These are phyloP conservation scores for Leucophora obtusa DNA, from an alignment of 2,888 invertebrate species.

Conservation along the genomic window DNA sequence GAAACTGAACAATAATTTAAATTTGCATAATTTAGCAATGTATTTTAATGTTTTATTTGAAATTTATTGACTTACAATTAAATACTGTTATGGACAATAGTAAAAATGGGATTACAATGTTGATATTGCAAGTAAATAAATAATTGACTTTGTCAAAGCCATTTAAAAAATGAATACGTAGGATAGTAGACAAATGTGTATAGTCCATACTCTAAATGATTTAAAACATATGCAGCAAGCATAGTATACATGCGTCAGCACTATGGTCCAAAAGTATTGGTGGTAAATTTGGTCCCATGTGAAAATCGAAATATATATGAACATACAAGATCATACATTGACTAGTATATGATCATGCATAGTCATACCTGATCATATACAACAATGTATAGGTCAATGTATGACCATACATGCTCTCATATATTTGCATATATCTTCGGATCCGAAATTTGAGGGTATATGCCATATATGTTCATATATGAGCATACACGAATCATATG, in stretches of 20 bases:
- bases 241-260: not conserved
- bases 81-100: constrained; percentile 38
- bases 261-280: not conserved
- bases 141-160: constrained; percentile 52
- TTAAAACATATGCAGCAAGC: constrained; percentile 35
- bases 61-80: constrained; percentile 53
- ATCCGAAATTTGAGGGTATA: too few relatives aligned
- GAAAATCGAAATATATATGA: too few relatives aligned
- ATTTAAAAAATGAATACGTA: constrained; percentile 13
- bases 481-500: too few relatives aligned
- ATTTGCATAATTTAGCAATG: constrained; percentile 50
- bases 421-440: too few relatives aligned
- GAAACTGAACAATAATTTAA: not conserved
- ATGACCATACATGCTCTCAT: too few relatives aligned
- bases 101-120: constrained; percentile 50
- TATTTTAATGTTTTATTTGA: constrained; percentile 33
- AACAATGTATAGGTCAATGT: too few relatives aligned
- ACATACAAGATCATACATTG: too few relatives aligned
- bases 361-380: too few relatives aligned
- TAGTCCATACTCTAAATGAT: constrained; percentile 26
- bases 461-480: too few relatives aligned
- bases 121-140: constrained; percentile 54
- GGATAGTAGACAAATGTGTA: constrained; percentile 21
- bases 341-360: too few relatives aligned
- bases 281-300: too few relatives aligned